These are phyloP conservation scores for Epinotia nisella DNA, from an alignment of 2,888 invertebrate genomes.

Conservation along the genomic window DNA sequence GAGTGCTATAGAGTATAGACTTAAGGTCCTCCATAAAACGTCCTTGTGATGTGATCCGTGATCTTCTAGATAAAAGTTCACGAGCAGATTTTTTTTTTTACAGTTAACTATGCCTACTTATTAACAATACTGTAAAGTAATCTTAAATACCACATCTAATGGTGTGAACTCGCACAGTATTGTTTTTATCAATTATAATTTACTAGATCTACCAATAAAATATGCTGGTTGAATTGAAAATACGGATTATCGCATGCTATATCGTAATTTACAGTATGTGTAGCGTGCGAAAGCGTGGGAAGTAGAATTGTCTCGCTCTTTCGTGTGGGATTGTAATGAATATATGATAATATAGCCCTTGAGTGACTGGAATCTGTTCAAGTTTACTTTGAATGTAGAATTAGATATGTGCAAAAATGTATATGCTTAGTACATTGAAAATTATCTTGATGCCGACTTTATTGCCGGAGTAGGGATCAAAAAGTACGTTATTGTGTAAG, in stretches of 20 bases:
- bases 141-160: not conserved
- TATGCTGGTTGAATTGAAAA: conserved; percentile 35
- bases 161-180: not conserved
- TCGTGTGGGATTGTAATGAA: conserved; percentile 20
- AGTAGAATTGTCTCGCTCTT: conserved; percentile 41
- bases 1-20: too few species aligned
- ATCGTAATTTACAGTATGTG: conserved; percentile 45
- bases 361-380: not conserved
- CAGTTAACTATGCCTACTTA: too few species aligned
- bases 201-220: conserved; percentile 1
- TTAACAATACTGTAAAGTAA: too few species aligned
- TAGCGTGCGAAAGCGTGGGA: conserved; percentile 54
- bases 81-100: too few species aligned
- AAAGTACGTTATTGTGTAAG: too few species aligned
- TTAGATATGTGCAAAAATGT: not conserved
- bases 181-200: not conserved
- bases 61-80: too few species aligned
- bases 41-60: too few species aligned
- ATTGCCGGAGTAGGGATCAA: too few species aligned
- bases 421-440: too few species aligned
- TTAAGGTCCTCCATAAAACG: too few species aligned
- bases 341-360: conserved; percentile 17
- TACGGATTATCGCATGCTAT: conserved; percentile 38
- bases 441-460: too few species aligned
- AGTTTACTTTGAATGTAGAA: not conserved